A percentile compares a stretch with the other conserved stretches of the same genome.
Evolutionary conservation across 2,888 invertebrate genomes (phyloP).

Genomic region (Drosophila testacea): DNA sequence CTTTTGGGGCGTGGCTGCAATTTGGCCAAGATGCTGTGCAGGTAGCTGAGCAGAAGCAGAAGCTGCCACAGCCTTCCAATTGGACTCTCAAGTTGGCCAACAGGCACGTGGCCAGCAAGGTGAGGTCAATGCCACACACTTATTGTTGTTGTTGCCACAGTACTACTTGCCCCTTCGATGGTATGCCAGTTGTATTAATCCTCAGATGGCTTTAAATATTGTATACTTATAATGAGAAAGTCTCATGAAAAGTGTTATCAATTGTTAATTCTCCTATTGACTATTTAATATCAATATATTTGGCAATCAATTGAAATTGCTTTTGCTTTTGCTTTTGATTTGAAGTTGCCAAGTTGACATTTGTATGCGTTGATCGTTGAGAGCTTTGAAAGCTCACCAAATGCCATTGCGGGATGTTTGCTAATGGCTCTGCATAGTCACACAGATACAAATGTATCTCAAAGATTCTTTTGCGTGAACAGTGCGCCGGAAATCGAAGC

Average conservation of each 20-base stretch:
- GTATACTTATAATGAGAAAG: background rate
- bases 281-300: slow-evolving; percentile 12
- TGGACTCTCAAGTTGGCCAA: slow-evolving; percentile 50
- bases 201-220: background rate
- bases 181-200: slow-evolving; percentile 10
- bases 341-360: background rate
- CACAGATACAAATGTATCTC: slow-evolving; percentile 54
- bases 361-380: slow-evolving; percentile 21
- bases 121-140: slow-evolving; percentile 57
- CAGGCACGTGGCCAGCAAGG: slow-evolving; percentile 65
- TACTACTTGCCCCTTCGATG: background rate
- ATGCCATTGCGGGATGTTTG: slow-evolving; percentile 19
- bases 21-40: slow-evolving; percentile 57
- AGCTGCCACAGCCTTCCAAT: slow-evolving; percentile 46
- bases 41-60: slow-evolving; percentile 43
- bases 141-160: slow-evolving; percentile 15
- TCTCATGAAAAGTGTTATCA: slow-evolving; percentile 1
- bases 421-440: slow-evolving; percentile 20
- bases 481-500: slow-evolving; percentile 62
- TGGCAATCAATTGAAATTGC: slow-evolving; percentile 22
- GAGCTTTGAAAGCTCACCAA: slow-evolving; percentile 21
- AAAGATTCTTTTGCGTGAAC: slow-evolving; percentile 48
- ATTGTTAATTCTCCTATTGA: slow-evolving; percentile 2
- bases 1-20: slow-evolving; percentile 65
- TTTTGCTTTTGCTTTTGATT: slow-evolving; percentile 1